Base-by-base conservation (phyloP, 1,140 invertebrate species). In the Lutraria rhynchaena region DNA sequence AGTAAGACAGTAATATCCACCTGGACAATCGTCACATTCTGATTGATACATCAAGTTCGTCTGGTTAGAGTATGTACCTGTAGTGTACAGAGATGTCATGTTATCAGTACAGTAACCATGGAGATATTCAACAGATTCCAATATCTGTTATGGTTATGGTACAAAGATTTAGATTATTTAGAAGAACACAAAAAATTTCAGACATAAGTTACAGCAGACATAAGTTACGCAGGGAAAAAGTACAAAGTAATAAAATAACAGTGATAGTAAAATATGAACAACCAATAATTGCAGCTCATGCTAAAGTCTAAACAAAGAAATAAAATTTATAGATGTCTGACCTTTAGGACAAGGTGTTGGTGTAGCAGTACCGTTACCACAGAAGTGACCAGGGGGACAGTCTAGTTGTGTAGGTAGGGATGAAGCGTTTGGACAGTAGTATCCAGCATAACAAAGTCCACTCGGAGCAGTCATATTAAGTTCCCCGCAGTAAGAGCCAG, bases 41-140 rank as follows among this genome's bases (percentile, higher is more conserved):
- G 82, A 83, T 31, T 44, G 49, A 33, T 65, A 44, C 57, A 82
- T 75, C 24, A 90, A 37, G 57, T 87, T 87, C 17, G 87, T 88
- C 37, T 78, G 80, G 77, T 90, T 90, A 19, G 90, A 91, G 60
- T 85, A 91, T 0, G 88, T 89, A 17, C 89, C 89, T 90, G 85
- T 17, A 84, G 31, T 69, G 31, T 24, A 63, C 19, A 35, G 9
- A 60, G 5, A n/a, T n/a, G n/a, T n/a, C n/a, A n/a, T n/a, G n/a
- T n/a, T n/a, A n/a, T n/a, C n/a, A n/a, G n/a, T n/a, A n/a, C n/a
- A n/a, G n/a, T n/a, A n/a, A n/a, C n/a, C n/a, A n/a, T n/a, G n/a
- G n/a, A n/a, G n/a, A n/a, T n/a, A n/a, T n/a, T n/a, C n/a, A n/a
- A n/a, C n/a, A n/a, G n/a, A n/a, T n/a, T n/a, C n/a, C n/a, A n/a